These are phyloP conservation scores for Bellardia pandia DNA, from an alignment of 2,888 invertebrate species.

Conservation along the genomic window DNA sequence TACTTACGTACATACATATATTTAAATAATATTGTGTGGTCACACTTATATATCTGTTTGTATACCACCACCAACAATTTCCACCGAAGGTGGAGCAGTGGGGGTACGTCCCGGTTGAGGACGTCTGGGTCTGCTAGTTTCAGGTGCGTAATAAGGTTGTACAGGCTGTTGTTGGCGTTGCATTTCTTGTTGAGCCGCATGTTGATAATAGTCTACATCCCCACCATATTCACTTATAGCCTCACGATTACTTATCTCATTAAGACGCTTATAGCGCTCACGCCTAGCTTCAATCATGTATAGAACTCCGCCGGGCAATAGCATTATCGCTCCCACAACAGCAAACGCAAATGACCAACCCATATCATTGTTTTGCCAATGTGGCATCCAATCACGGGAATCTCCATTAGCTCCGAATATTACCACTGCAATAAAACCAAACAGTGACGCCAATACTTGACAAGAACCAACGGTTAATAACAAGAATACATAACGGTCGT, in stretches of 20 bases:
- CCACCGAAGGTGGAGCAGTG: slow-evolving; percentile 73
- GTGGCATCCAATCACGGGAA: slow-evolving; percentile 97
- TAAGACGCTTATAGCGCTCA: slow-evolving; percentile 89
- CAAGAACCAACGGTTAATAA: slow-evolving; percentile 90
- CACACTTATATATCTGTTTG: slow-evolving; percentile 89
- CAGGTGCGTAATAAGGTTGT: slow-evolving; percentile 77
- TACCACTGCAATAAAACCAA: slow-evolving; percentile 92
- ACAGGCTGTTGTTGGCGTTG: slow-evolving; percentile 52
- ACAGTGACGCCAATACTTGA: slow-evolving; percentile 90
- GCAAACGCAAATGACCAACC: slow-evolving; percentile 97
- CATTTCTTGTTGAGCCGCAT: slow-evolving; percentile 73
- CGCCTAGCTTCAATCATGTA: slow-evolving; percentile 93
- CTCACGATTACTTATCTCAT: slow-evolving; percentile 88
- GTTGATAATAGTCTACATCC: slow-evolving; percentile 85
- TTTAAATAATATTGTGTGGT: background rate
- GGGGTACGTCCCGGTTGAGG: slow-evolving; percentile 78
- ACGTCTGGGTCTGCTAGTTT: slow-evolving; percentile 80
- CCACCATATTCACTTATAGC: slow-evolving; percentile 87
- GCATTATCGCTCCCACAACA: slow-evolving; percentile 90
- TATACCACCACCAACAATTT: slow-evolving; percentile 83
- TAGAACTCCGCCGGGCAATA: slow-evolving; percentile 91
- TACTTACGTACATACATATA: slow-evolving; percentile 12
- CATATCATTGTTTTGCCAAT: slow-evolving; percentile 97
- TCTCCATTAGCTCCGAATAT: slow-evolving; percentile 96
- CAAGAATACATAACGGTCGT: slow-evolving; percentile 90